phyloP scores from a whole-genome alignment of 2,797 vertebrate species.

The Sardinella longiceps region DNA sequence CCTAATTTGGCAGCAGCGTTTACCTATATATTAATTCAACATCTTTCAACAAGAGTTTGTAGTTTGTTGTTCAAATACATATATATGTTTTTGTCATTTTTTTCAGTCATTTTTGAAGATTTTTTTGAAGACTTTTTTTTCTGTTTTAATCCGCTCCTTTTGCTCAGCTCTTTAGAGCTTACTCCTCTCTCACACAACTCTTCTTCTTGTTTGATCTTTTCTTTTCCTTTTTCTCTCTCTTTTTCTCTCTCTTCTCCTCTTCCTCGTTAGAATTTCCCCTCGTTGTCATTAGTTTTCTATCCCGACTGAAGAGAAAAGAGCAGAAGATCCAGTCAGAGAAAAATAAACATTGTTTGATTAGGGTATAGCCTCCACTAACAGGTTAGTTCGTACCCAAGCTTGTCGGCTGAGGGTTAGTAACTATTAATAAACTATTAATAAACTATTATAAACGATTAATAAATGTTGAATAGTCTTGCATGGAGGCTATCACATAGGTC shows the following conservation, averaged over 20 bases:
- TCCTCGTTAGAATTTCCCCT: conserved; percentile 53
- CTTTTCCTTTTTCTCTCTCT: conserved; percentile 53
- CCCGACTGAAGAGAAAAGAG: conserved; percentile 21
- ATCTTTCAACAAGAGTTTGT: conserved; percentile 63
- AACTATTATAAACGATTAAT: too few relatives aligned
- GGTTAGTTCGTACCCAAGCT: background rate
- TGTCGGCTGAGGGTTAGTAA: background rate
- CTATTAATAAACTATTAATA: background rate
- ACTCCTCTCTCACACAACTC: conserved; percentile 46
- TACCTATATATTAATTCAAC: conserved; percentile 64
- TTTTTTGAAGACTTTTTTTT: conserved; percentile 60
- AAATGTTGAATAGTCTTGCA: background rate
- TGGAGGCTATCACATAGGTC: background rate
- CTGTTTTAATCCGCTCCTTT: conserved; percentile 67
- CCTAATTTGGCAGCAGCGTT: conserved; percentile 65
- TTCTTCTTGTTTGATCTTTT: conserved; percentile 56
- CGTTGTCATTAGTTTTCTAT: conserved; percentile 52
- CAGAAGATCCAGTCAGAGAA: background rate
- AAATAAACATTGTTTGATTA: background rate
- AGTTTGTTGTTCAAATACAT: conserved; percentile 63
- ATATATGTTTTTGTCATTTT: conserved; percentile 50
- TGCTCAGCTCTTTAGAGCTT: conserved; percentile 64
- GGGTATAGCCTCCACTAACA: background rate
- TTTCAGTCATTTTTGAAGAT: conserved; percentile 54
- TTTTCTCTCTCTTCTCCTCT: conserved; percentile 63